A percentile compares a stretch with the other conserved stretches of the same genome.
Evolutionary conservation across 2,888 invertebrate species (phyloP).

Genomic region (Calameuta idolon): DNA sequence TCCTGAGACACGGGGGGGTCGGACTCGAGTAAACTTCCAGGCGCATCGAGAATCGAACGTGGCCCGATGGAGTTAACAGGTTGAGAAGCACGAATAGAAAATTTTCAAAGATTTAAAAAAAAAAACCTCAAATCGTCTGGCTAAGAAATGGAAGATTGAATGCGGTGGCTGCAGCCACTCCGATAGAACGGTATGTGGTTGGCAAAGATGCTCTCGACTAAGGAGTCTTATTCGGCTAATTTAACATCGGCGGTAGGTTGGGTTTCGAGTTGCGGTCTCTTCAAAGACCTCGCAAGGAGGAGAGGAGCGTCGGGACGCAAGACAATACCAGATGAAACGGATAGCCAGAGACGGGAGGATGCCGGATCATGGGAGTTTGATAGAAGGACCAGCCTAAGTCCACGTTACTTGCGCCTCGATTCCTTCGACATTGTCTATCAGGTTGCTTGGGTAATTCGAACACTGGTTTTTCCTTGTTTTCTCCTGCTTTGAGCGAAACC

Average conservation of each 20-base stretch:
- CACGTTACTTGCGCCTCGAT: slow-evolving; percentile 43
- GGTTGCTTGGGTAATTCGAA: slow-evolving; percentile 22
- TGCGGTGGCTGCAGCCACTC: background rate
- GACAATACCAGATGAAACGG: slow-evolving; percentile 59
- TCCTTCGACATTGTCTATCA: slow-evolving; percentile 34
- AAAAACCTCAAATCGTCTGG: background rate
- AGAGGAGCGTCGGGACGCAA: slow-evolving; percentile 31
- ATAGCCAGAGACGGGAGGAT: slow-evolving; percentile 39
- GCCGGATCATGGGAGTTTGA: slow-evolving; percentile 8
- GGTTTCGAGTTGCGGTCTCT: slow-evolving; percentile 43
- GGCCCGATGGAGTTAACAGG: too few relatives aligned
- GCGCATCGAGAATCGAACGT: background rate
- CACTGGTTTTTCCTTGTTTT: slow-evolving; percentile 34
- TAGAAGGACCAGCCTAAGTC: slow-evolving; percentile 18
- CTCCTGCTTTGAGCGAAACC: slow-evolving; percentile 38
- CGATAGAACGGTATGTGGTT: background rate
- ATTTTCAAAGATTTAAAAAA: background rate
- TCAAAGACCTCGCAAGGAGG: slow-evolving; percentile 46
- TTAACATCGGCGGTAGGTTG: slow-evolving; percentile 52
- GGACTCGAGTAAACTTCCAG: slow-evolving; percentile 19
- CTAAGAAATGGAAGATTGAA: background rate
- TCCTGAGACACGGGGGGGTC: background rate
- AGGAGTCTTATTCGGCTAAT: slow-evolving; percentile 51
- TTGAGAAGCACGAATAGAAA: too few relatives aligned
- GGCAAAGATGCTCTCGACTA: slow-evolving; percentile 8